A percentile compares a stretch with the other conserved stretches of the same genome.
Conservation (phyloP, 2,888 invertebrate species). For the Mythimna ferrago region DNA sequence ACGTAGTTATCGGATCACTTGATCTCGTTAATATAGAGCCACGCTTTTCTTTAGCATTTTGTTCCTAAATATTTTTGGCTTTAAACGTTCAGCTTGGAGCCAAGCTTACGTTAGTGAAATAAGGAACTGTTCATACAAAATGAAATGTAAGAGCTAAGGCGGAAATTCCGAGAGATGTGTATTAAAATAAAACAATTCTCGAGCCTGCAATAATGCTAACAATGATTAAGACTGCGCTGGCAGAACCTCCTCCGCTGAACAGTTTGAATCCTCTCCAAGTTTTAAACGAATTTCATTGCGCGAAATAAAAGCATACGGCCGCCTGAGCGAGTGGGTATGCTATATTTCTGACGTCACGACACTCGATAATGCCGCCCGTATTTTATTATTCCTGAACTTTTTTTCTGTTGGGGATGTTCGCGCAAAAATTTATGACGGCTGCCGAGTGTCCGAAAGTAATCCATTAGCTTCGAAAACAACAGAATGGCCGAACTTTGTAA, state of each 20-base stretch:
- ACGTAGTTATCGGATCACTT: constrained; percentile 70
- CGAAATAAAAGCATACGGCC: constrained; percentile 78
- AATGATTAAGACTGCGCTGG: constrained; percentile 78
- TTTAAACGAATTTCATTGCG: constrained; percentile 84
- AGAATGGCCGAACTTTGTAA: constrained; percentile 65
- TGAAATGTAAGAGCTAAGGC: constrained; percentile 45
- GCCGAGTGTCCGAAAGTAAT: constrained; percentile 74
- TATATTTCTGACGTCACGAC: constrained; percentile 75
- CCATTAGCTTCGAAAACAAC: constrained; percentile 74
- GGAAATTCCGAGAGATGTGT: constrained; percentile 55
- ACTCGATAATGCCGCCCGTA: constrained; percentile 72
- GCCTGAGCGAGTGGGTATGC: constrained; percentile 67
- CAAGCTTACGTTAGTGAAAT: constrained; percentile 50
- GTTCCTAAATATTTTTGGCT: constrained; percentile 59
- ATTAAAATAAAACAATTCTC: constrained; percentile 66
- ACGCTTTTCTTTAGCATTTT: constrained; percentile 64
- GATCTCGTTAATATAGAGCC: constrained; percentile 70
- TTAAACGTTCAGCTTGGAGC: constrained; percentile 38
- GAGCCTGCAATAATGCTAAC: constrained; percentile 75
- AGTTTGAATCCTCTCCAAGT: constrained; percentile 84
- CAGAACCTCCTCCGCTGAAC: constrained; percentile 73
- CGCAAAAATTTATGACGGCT: constrained; percentile 72
- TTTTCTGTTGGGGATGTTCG: constrained; percentile 73
- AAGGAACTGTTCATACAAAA: constrained; percentile 54
- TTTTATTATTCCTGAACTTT: constrained; percentile 72